Conservation (phyloP, 2,113 vertebrate species). For the Carlito syrichta region DNA sequence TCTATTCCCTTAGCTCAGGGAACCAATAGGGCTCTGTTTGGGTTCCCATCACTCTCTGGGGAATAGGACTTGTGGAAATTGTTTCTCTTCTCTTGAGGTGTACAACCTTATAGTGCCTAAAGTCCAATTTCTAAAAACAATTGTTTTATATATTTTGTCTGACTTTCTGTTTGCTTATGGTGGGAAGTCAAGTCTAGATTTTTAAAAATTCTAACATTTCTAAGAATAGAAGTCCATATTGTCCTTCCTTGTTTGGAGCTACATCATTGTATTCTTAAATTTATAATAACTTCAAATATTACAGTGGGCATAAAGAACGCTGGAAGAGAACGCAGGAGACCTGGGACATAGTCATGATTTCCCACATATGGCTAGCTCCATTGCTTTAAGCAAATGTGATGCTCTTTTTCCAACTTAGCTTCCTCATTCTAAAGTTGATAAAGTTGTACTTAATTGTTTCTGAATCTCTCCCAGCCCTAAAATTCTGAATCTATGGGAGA, state of each 20-base stretch:
- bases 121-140: neutral
- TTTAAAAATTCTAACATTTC: neutral
- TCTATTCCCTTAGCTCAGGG: neutral
- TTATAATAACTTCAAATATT: neutral
- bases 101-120: neutral
- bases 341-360: neutral
- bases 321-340: neutral
- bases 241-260: neutral
- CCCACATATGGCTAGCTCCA: neutral
- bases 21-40: neutral
- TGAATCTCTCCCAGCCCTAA: neutral
- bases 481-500: neutral
- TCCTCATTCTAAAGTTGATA: neutral
- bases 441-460: neutral
- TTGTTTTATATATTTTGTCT: neutral
- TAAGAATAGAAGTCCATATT: neutral
- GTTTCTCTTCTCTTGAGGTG: neutral
- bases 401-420: neutral
- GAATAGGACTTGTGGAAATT: neutral
- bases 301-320: neutral
- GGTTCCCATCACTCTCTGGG: neutral
- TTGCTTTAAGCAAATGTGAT: neutral
- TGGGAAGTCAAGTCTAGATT: neutral
- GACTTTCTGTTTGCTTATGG: neutral
- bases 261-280: neutral